Percentiles rank a stretch among this genome's conserved stretches.
phyloP scores from a whole-genome alignment of 2,113 vertebrate species.

The Brachyhypopomus gauderio region DNA sequence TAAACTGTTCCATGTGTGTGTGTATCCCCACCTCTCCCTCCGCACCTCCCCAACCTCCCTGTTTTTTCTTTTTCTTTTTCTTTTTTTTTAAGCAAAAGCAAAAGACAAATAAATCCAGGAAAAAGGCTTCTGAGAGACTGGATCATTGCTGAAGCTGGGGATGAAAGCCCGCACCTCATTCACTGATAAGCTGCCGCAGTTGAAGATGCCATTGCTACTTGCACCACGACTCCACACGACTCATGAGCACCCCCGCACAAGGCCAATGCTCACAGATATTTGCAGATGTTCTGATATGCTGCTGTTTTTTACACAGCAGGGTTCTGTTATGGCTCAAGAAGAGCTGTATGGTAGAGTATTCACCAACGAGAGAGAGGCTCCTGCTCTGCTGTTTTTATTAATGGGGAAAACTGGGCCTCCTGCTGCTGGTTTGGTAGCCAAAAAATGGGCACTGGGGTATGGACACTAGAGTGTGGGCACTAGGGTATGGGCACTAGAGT shows the following conservation, averaged over 20 bases:
- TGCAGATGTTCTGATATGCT: constrained; percentile 5
- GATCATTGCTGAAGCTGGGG: constrained; percentile 51
- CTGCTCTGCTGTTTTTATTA: constrained; percentile 37
- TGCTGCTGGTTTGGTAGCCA: constrained; percentile 24
- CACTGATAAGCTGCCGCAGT: constrained; percentile 57
- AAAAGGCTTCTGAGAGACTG: constrained; percentile 59
- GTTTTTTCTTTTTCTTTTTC: constrained; percentile 37
- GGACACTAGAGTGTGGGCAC: not conserved
- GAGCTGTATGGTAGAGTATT: constrained; percentile 38
- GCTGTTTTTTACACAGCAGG: constrained; percentile 31
- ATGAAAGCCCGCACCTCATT: constrained; percentile 14
- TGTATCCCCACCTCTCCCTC: constrained; percentile 69
- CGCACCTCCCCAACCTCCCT: constrained; percentile 11
- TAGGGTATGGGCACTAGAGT: not conserved
- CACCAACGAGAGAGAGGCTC: constrained; percentile 27
- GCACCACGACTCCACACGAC: constrained; percentile 26
- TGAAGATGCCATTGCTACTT: constrained; percentile 56
- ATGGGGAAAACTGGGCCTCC: constrained; percentile 36
- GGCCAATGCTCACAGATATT: constrained; percentile 1
- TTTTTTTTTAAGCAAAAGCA: constrained; percentile 55
- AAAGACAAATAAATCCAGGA: constrained; percentile 65
- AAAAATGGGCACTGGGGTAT: constrained; percentile 25
- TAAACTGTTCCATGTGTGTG: constrained; percentile 80
- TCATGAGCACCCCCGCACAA: not conserved
- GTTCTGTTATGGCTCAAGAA: constrained; percentile 47